Base-by-base conservation (phyloP, 2,113 vertebrate genomes). In the Anoura caudifer region DNA sequence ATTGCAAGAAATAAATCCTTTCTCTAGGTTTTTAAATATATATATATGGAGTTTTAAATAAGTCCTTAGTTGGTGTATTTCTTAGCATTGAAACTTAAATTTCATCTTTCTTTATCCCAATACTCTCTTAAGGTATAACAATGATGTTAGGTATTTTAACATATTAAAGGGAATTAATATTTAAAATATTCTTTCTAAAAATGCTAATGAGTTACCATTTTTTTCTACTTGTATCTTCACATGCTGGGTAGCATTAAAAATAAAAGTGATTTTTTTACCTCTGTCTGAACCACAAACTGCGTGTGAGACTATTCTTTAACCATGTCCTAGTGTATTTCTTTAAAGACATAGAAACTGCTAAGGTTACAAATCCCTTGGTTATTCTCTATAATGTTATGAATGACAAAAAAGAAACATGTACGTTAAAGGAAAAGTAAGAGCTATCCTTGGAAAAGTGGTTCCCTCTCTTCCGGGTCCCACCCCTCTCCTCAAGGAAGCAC, bases 181-280 rank as follows among this genome's bases (percentile, higher is more conserved):
- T 88, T 61, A 95, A 81, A 95, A 67, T 41, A 4, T 31, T 91
- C 61, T 87, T 91, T 87, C n/a, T 81, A 90, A 94, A 84, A 86
- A 87, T 95, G 16, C 43, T 95, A 56, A 22, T 90, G 50, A 83
- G 15, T 81, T 92, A 16, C 47, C n/a, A 86, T 20, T 65, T 69
- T 61, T 94, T 45, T 73, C 54, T 89, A 3, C 70, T 80, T 96
- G 13, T 70, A 91, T 91, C 38, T 94, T 91, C 36, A 38, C 47
- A 45, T 22, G 13, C 47, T 52, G 13, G 8, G 56, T 72, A 90
- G 17, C 16, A 45, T 79, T 95, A 65, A 94, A 92, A 82, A 91
- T 77, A 67, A 94, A 94, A 85, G 72, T 73, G 87, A 82, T 54
- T 43, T 4, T 54, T 43, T 4, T 65, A 28, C 31, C 76, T 84